phyloP scores from a whole-genome alignment of 2,113 vertebrate genomes.

The Nothobranchius kuhntae region DNA sequence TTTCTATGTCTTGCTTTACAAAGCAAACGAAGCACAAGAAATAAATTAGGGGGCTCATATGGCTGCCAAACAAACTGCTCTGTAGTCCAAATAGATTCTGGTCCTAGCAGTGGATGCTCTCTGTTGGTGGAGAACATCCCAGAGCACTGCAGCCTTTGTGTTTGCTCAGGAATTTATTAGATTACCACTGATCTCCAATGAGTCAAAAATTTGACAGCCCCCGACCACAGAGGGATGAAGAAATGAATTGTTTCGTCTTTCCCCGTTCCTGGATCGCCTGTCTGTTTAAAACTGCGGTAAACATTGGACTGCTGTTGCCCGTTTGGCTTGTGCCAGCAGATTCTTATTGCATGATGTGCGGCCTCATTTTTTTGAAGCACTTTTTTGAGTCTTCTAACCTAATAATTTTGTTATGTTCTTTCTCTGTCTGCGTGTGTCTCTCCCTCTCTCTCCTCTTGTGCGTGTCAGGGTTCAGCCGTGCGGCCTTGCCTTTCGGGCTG shows the following conservation, averaged over 20 bases:
- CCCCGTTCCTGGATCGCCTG: conserved; percentile 47
- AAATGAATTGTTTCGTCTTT: conserved; percentile 61
- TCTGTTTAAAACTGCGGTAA: conserved; percentile 70
- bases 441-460: conserved; percentile 15
- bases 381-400: conserved; percentile 24
- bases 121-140: conserved; percentile 41
- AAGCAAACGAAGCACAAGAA: conserved; percentile 56
- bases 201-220: conserved; percentile 58
- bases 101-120: conserved; percentile 23
- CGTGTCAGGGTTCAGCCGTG: conserved; percentile 89
- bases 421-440: conserved; percentile 4
- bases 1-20: conserved; percentile 46
- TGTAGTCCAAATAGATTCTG: conserved; percentile 25
- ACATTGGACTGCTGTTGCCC: conserved; percentile 61
- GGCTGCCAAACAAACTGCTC: conserved; percentile 48
- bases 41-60: conserved; percentile 39
- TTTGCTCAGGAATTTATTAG: conserved; percentile 69
- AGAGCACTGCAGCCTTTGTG: conserved; percentile 47
- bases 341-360: conserved; percentile 61
- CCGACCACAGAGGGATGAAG: conserved; percentile 60
- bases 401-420: conserved; percentile 39
- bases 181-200: conserved; percentile 59
- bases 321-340: conserved; percentile 56
- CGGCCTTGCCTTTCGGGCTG: conserved; percentile 93
- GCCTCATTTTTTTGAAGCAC: conserved; percentile 51